Conservation (phyloP, 2,888 invertebrate genomes). For the Drosophila recens region DNA sequence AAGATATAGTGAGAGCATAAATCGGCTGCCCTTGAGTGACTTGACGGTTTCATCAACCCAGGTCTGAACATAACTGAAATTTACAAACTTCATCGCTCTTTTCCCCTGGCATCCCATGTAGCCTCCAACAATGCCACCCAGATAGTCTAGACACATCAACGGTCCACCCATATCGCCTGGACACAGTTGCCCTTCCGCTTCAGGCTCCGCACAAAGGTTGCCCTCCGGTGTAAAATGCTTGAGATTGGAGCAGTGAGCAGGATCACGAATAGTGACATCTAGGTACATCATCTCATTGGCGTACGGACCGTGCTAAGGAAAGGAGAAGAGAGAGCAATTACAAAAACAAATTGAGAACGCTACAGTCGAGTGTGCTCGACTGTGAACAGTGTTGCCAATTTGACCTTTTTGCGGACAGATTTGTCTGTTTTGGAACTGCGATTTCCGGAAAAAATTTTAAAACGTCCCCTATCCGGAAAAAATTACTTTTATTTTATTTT, state of each 20-base stretch:
- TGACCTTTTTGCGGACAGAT: too few relatives aligned
- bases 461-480: too few relatives aligned
- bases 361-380: neutral
- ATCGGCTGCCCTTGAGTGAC: neutral
- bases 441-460: too few relatives aligned
- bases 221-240: neutral
- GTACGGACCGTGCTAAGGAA: slow-evolving; percentile 61
- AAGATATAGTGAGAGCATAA: neutral
- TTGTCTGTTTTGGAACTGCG: too few relatives aligned
- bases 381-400: too few relatives aligned
- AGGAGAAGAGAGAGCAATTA: slow-evolving; percentile 1
- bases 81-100: slow-evolving; percentile 50
- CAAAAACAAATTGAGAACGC: neutral
- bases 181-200: slow-evolving; percentile 29
- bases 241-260: slow-evolving; percentile 17
- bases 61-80: slow-evolving; percentile 6
- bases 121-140: slow-evolving; percentile 58
- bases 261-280: slow-evolving; percentile 22
- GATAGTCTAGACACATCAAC: slow-evolving; percentile 34
- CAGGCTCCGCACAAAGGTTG: slow-evolving; percentile 46
- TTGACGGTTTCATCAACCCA: slow-evolving; percentile 35
- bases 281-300: slow-evolving; percentile 56
- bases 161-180: slow-evolving; percentile 68
- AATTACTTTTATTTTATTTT: too few relatives aligned
- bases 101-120: slow-evolving; percentile 35